phyloP scores from a whole-genome alignment of 2,113 vertebrate species.

The Seriola dumerili region DNA sequence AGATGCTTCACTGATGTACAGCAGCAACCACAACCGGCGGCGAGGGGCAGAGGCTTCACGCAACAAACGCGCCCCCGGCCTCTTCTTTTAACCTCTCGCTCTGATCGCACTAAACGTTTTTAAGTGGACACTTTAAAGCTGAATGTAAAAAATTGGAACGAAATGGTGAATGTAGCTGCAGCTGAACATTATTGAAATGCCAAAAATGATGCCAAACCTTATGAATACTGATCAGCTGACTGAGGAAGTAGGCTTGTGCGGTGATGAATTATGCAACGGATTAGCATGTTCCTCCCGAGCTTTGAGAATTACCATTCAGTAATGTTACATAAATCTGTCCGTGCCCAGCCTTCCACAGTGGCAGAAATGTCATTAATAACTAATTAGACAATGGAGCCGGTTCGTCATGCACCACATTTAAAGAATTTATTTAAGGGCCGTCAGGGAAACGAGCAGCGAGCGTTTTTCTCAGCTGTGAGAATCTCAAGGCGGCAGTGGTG shows the following conservation, averaged over 20 bases:
- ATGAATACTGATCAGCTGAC: conserved; percentile 61
- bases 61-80: background rate
- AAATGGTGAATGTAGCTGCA: conserved; percentile 17
- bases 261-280: conserved; percentile 70
- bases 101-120: background rate
- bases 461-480: conserved; percentile 5
- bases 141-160: conserved; percentile 2
- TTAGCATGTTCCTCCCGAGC: conserved; percentile 65
- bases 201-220: conserved; percentile 17
- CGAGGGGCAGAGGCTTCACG: background rate
- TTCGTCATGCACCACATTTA: conserved; percentile 24
- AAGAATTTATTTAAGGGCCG: conserved; percentile 36
- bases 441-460: conserved; percentile 8
- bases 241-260: conserved; percentile 10
- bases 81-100: conserved; percentile 15
- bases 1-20: conserved; percentile 31
- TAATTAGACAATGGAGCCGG: conserved; percentile 57
- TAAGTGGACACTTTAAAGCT: background rate
- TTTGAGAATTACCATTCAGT: conserved; percentile 60
- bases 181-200: background rate
- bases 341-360: conserved; percentile 36
- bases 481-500: background rate
- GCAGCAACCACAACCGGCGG: conserved; percentile 36
- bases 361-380: conserved; percentile 66
- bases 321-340: conserved; percentile 55